phyloP scores from a whole-genome alignment of 2,797 vertebrate species.

The Lacerta bilineata region DNA sequence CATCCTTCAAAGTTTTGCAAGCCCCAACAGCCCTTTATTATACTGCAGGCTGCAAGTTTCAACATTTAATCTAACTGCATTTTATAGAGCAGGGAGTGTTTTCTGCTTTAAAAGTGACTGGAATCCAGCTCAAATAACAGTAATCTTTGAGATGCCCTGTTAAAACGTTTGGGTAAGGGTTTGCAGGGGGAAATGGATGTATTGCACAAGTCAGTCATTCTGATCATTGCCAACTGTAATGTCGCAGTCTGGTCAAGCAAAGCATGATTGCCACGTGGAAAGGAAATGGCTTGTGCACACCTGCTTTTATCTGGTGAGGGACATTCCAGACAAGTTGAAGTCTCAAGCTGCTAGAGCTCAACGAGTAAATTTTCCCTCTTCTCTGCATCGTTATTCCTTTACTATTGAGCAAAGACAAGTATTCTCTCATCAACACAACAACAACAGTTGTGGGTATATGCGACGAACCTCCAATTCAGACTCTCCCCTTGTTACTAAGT shows the following conservation, averaged over 20 bases:
- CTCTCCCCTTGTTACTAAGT: too few relatives aligned
- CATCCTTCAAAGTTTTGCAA: conserved; percentile 24
- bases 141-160: neutral
- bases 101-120: neutral
- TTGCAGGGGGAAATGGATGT: neutral
- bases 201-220: neutral
- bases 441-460: neutral
- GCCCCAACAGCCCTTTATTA: neutral
- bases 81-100: neutral
- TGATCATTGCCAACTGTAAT: neutral
- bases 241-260: too few relatives aligned
- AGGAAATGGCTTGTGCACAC: neutral
- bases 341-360: neutral
- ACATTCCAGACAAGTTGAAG: neutral
- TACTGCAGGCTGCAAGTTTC: neutral
- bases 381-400: too few relatives aligned
- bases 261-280: too few relatives aligned
- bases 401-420: neutral
- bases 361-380: neutral
- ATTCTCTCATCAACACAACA: neutral
- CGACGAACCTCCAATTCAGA: too few relatives aligned
- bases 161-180: neutral
- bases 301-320: neutral
- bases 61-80: conserved; percentile 8
- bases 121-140: neutral